Conservation (phyloP, 1,140 invertebrate species). For the Diplogasteroides magnus region DNA sequence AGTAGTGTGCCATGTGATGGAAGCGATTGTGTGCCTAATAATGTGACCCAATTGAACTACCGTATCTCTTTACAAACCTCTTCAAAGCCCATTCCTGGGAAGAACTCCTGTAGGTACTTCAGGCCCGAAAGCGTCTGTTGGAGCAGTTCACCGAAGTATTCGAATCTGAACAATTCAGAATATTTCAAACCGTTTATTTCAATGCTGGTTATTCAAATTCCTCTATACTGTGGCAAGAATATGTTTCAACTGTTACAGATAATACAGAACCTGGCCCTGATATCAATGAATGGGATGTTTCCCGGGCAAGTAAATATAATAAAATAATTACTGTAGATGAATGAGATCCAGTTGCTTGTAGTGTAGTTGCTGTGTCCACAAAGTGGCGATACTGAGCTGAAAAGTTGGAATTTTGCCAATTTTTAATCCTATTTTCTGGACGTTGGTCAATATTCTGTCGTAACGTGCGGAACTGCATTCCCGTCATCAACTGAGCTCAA, state of each 20-base stretch:
- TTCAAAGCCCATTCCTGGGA: conserved; percentile 48
- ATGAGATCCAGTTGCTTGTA: conserved; percentile 45
- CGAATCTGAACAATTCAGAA: conserved; percentile 33
- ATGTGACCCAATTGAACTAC: too few species aligned
- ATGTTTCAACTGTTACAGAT: too few species aligned
- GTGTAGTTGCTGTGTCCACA: conserved; percentile 51
- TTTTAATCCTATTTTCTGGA: too few species aligned
- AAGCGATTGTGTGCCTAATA: conserved; percentile 17
- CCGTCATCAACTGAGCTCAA: too few species aligned
- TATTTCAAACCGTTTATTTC: too few species aligned
- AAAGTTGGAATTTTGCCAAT: not conserved
- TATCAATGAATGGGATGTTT: too few species aligned
- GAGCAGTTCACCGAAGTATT: conserved; percentile 53
- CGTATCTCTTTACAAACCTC: conserved; percentile 33
- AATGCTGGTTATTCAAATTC: too few species aligned
- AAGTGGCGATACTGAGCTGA: conserved; percentile 42
- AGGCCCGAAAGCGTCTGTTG: conserved; percentile 52
- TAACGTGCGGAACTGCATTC: too few species aligned
- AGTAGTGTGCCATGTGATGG: conserved; percentile 49
- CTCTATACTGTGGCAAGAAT: not conserved
- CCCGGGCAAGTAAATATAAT: conserved; percentile 9
- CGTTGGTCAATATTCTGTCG: too few species aligned
- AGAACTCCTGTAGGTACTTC: conserved; percentile 38
- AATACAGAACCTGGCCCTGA: too few species aligned
- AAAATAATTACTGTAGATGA: conserved; percentile 39